These are phyloP conservation scores for Ptilonorhynchus violaceus DNA, from an alignment of 2,113 vertebrate genomes.

Conservation along the genomic window DNA sequence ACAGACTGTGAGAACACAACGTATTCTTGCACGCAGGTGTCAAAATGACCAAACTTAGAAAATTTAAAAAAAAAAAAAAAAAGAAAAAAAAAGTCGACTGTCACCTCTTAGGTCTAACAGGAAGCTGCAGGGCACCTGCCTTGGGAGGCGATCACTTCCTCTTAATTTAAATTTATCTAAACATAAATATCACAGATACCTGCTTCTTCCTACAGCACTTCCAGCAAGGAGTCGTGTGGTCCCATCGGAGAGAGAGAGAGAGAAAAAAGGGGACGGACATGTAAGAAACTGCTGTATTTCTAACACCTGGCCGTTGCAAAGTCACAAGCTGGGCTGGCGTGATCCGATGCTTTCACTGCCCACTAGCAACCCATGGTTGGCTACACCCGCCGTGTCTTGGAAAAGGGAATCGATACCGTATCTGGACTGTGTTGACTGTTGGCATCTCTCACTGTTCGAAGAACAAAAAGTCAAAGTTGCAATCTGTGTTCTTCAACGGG, in stretches of 20 bases:
- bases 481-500: constrained; percentile 37
- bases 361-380: constrained; percentile 34
- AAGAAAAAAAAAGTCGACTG: neutral
- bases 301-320: neutral
- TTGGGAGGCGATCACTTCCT: constrained; percentile 13
- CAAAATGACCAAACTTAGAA: constrained; percentile 54
- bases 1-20: constrained; percentile 67
- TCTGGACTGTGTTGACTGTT: constrained; percentile 44
- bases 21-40: constrained; percentile 44
- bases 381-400: constrained; percentile 7
- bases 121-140: constrained; percentile 58
- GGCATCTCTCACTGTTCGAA: constrained; percentile 24
- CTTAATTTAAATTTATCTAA: constrained; percentile 35
- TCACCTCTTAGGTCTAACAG: constrained; percentile 45
- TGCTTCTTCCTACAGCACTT: constrained; percentile 49
- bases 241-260: neutral
- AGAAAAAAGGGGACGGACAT: neutral
- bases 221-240: constrained; percentile 22
- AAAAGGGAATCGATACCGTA: constrained; percentile 20
- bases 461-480: constrained; percentile 33
- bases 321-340: neutral
- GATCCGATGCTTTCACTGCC: constrained; percentile 65
- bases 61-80: neutral
- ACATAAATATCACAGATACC: neutral
- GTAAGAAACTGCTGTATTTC: neutral